Percentiles rank a stretch among this genome's conserved stretches.
Conservation (phyloP, 2,888 invertebrate species). For the Macrosoma leucophasiata region DNA sequence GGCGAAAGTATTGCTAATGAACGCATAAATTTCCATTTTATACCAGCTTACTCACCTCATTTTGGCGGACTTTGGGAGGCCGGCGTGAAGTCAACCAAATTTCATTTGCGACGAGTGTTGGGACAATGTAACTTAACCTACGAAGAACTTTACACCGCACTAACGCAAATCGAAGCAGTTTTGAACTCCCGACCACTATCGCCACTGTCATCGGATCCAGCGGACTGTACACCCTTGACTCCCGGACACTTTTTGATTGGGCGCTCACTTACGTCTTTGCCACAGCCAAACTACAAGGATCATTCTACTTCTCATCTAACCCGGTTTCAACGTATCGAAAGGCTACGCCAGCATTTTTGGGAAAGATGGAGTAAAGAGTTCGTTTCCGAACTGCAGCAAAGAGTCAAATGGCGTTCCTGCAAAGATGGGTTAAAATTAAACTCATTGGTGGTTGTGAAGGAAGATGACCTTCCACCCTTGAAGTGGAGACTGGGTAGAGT, state of each 20-base stretch:
- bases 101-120: conserved; percentile 9
- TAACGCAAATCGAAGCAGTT: neutral
- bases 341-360: conserved; percentile 20
- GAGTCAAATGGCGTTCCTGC: conserved; percentile 12
- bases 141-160: conserved; percentile 1
- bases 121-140: conserved; percentile 9
- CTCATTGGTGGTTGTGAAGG: conserved; percentile 13
- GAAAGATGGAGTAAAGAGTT: conserved; percentile 21
- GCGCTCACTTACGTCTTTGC: conserved; percentile 11
- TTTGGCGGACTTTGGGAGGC: conserved; percentile 9
- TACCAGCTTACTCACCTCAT: conserved; percentile 9
- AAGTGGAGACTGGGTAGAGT: conserved; percentile 12
- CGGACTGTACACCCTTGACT: conserved; percentile 2
- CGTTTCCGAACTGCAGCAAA: conserved; percentile 16
- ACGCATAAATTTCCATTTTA: conserved; percentile 7
- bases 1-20: conserved; percentile 9
- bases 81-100: conserved; percentile 10
- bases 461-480: conserved; percentile 10
- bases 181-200: conserved; percentile 3
- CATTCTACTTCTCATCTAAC: neutral
- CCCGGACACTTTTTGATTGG: conserved; percentile 11
- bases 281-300: conserved; percentile 2
- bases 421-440: conserved; percentile 6
- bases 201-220: neutral
- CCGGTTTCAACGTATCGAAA: conserved; percentile 15